Base-by-base conservation (phyloP, 2,113 vertebrate species). In the Malurus alboscapulatus region DNA sequence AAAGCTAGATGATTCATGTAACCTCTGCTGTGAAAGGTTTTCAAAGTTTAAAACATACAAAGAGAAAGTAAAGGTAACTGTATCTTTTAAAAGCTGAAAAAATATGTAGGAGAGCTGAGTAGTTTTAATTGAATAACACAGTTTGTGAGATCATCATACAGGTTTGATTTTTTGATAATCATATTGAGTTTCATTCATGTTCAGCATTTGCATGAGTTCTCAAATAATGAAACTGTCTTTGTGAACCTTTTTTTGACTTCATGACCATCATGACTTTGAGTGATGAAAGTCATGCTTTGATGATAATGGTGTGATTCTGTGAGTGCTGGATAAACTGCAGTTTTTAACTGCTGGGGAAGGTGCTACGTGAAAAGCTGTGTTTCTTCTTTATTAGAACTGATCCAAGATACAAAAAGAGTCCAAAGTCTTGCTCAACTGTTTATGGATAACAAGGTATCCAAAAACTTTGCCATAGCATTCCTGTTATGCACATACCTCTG, bases 1-100 rank as follows among this genome's bases (percentile, higher is more conserved):
- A 96, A 84, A 84, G 61, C 92, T 80, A 58, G 80, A 88, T 88
- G 82, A 94, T 96, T 95, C 84, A 87, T 92, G 75, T 92, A 88
- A 92, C 61, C 62, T 92, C 94, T 87, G 44, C 95, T 91, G 79
- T 20, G 54, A 72, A 94, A 77, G 74, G 53, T 93, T 95, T 93
- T 95, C 93, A 94, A 91, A 86, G 36, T 96, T 94, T 57, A 34
- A 77, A 76, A 50, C 3, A 26, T 59, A 58, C 22, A 79, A 83
- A 51, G 14, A 71, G 71, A 86, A 83, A 34, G 55, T 65, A 77
- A 73, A 40, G 62, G 90, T 84, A 57, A 45, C 30, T 83, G 3
- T 84, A 40, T 88, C 63, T 69, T 77, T 69, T 74, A 87, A 94
- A 93, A 87, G 65, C 47, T 54, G 84, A 95, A 62, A 84, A 74